Base-by-base conservation (phyloP, 1,140 invertebrate genomes). In the Papilio aristodemus region DNA sequence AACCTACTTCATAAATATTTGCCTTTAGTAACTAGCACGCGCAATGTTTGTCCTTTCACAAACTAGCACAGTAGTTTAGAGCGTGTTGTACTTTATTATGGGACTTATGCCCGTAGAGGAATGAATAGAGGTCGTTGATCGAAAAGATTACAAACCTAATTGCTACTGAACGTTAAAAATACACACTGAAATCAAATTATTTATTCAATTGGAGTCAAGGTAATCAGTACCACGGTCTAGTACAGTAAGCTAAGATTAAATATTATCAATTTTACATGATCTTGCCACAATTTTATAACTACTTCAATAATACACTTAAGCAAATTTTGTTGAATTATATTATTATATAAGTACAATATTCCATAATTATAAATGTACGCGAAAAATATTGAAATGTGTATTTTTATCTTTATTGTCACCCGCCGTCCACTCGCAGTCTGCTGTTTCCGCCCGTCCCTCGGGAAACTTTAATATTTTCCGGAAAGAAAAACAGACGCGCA, bases 391-490 rank as follows among this genome's bases (percentile, higher is more conserved):
- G 36, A 59, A 59, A 3, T 32, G 6, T 32, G 6, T 36, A 19
- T 36, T 32, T 59, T 59, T 19, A 37, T 62, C 59, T 62, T 62
- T 62, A 62, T 37, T 62, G 59, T 39, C 14, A 17, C 4, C n/a
- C 3, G 57, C 8, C 57, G 57, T 59, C 57, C 57, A 59, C 27
- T 36, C 25, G n/a, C 57, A 38, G 32, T 22, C 59, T 60, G 58
- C 36, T 38, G 14, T 62, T 62, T 62, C 59, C 59, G 59, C 3
- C 59, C 9, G 27, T 62, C 36, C 59, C 32, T 37, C 59, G 59
- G 59, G 36, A 62, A 62, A 62, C 59, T 54, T 54, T 62, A 62
- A 62, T 62, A 38, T 38, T 62, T 62, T 39, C 59, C 59, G 59
- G 27, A 62, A 62, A 62, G 59, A 62, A 62, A 37, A 62, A 36